These are phyloP conservation scores for Dasysyrphus albostriatus DNA, from an alignment of 2,888 invertebrate genomes.

Conservation along the genomic window DNA sequence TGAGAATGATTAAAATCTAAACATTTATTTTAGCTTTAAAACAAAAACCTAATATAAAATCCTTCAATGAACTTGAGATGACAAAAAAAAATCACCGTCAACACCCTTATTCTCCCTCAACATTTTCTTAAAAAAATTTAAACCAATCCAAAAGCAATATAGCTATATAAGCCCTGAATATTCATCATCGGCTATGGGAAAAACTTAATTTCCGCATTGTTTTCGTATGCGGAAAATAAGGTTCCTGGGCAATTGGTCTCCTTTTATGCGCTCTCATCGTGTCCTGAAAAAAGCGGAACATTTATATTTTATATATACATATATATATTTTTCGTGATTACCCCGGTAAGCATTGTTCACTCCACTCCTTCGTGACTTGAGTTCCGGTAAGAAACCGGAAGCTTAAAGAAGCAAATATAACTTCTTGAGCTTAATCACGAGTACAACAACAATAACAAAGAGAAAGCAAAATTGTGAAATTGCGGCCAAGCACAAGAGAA, in stretches of 20 bases:
- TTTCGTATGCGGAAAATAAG: conserved; percentile 46
- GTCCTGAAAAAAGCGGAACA: conserved; percentile 35
- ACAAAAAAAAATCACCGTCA: neutral
- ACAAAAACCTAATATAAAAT: neutral
- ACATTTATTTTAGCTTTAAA: no score
- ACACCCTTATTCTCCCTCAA: neutral
- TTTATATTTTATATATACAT: conserved; percentile 17
- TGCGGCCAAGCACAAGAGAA: conserved; percentile 17
- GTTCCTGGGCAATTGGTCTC: conserved; percentile 19
- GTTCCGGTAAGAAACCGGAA: conserved; percentile 61
- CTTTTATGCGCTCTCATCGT: conserved; percentile 22
- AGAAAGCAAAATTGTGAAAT: conserved; percentile 25
- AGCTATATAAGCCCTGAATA: neutral
- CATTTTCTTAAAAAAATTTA: neutral
- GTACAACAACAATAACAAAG: conserved; percentile 9
- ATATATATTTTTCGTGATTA: conserved; percentile 36
- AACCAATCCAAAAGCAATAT: neutral
- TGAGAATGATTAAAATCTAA: no score
- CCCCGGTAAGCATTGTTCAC: conserved; percentile 53
- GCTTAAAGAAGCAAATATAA: conserved; percentile 57
- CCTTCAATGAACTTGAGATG: neutral
- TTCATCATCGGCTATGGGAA: neutral
- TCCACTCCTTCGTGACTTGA: conserved; percentile 65
- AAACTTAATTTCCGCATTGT: conserved; percentile 49
- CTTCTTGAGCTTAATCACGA: conserved; percentile 43